Percentiles rank a stretch among this genome's conserved stretches.
Conservation (phyloP, 2,888 invertebrate species). For the Epinotia nisella region DNA sequence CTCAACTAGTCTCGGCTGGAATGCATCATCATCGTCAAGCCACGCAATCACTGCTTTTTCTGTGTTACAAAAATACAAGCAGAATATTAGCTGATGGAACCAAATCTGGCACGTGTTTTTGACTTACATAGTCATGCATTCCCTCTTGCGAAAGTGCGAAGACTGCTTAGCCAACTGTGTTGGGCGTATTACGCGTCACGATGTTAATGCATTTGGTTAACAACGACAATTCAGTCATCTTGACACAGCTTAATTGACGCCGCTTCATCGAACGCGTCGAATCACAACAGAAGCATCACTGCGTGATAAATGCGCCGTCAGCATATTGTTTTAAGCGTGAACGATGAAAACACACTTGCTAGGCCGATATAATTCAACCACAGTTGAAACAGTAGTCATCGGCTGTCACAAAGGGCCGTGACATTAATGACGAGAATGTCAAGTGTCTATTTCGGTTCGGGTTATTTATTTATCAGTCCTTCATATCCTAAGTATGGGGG, state of each 20-base stretch:
- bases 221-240: not conserved
- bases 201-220: too few species aligned
- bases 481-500: conserved; percentile 66
- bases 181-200: too few species aligned
- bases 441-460: conserved; percentile 57
- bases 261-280: too few species aligned
- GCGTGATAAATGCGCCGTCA: not conserved
- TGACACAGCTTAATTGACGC: not conserved
- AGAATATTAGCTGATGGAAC: too few species aligned
- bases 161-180: too few species aligned
- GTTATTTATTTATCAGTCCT: conserved; percentile 64
- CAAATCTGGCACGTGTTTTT: too few species aligned
- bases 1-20: too few species aligned
- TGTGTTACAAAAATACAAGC: too few species aligned
- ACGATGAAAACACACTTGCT: conserved; percentile 1
- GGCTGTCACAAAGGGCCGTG: conserved; percentile 52
- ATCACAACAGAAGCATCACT: not conserved
- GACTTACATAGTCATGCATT: too few species aligned
- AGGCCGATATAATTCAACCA: conserved; percentile 15
- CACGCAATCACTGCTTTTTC: not conserved
- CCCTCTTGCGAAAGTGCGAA: too few species aligned
- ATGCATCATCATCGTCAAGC: too few species aligned
- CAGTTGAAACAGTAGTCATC: conserved; percentile 30
- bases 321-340: not conserved
- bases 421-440: conserved; percentile 61